These are phyloP conservation scores for Leptatherina wallacei DNA, from an alignment of 2,797 vertebrate species.

Conservation along the genomic window DNA sequence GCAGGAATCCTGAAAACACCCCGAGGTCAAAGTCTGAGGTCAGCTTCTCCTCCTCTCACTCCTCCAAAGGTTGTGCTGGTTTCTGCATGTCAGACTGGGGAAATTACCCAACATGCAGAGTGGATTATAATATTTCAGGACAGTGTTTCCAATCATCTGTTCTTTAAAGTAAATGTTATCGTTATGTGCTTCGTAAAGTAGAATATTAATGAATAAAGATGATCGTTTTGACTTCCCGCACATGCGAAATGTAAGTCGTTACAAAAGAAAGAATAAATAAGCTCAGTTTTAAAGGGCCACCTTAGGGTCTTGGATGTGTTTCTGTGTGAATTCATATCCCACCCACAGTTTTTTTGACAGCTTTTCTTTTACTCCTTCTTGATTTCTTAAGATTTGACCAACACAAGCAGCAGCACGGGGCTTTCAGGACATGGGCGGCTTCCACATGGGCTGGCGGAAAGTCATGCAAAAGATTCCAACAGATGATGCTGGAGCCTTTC, in stretches of 20 bases:
- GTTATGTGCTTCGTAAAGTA: slow-evolving; percentile 14
- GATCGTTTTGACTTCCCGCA: background rate
- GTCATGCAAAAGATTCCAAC: slow-evolving; percentile 58
- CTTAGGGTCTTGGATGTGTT: slow-evolving; percentile 20
- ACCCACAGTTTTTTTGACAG: slow-evolving; percentile 32
- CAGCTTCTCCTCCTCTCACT: slow-evolving; percentile 50
- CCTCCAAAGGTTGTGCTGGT: slow-evolving; percentile 29
- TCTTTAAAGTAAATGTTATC: slow-evolving; percentile 13
- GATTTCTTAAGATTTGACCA: slow-evolving; percentile 32
- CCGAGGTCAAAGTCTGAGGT: slow-evolving; percentile 63
- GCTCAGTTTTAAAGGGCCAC: slow-evolving; percentile 3
- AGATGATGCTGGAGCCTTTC: slow-evolving; percentile 36
- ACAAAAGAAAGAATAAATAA: slow-evolving; percentile 16
- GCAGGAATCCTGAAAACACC: slow-evolving; percentile 64
- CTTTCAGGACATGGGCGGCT: slow-evolving; percentile 44
- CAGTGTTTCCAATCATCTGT: background rate
- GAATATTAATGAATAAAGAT: slow-evolving; percentile 12
- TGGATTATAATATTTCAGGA: background rate
- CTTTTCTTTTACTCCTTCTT: slow-evolving; percentile 5
- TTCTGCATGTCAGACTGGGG: slow-evolving; percentile 23
- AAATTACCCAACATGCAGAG: slow-evolving; percentile 7
- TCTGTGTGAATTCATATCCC: slow-evolving; percentile 19
- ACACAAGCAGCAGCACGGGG: slow-evolving; percentile 22
- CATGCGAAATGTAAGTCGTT: slow-evolving; percentile 4
- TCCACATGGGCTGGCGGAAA: slow-evolving; percentile 60